Base-by-base conservation (phyloP, 2,797 vertebrate genomes). In the Acanthornis magna region DNA sequence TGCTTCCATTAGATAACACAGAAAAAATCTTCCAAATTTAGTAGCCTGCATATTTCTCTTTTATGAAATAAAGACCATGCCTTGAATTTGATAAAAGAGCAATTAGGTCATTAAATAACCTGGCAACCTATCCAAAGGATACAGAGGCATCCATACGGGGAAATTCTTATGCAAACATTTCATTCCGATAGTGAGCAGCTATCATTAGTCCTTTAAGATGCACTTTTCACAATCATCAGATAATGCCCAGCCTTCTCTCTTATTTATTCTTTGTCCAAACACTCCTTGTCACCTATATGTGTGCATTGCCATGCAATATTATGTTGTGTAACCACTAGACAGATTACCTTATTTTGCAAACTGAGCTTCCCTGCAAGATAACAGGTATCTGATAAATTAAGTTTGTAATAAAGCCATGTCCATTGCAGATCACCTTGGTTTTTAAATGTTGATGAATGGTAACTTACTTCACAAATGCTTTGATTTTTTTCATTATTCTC, bases 71-170 rank as follows among this genome's bases (percentile, higher is more conserved):
- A 57, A 78, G 29, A 42, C 26, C 40, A 48, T 65, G 51, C 16
- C 16, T 70, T 95, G 76, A 68, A 81, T 67, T 89, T 86, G 32
- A 62, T 78, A 63, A 1, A 12, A 85, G 53, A 90, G 68, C 50
- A 95, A 68, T 79, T 55, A 89, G 72, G 62, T 70, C 36, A 72
- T 88, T 81, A 85, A 93, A 92, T 54, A 95, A 90, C 32, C 42
- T 85, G 53, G 68, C 60, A 92, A 72, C 5, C 13, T 48, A 84
- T 57, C 13, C 51, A 70, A 95, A 94, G 67, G 71, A 65, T 80
- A 80, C 27, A 63, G 65, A 66, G 30, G 47, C 17, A 88, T 61
- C 43, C 45, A 11, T 51, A 75, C 10, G 20, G 32, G 61, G 63
- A 89, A 79, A 47, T 29, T 78, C 91, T 88, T 67, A 87, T 78